Base-by-base conservation (phyloP, 1,140 invertebrate species). In the Tribolium castaneum region DNA sequence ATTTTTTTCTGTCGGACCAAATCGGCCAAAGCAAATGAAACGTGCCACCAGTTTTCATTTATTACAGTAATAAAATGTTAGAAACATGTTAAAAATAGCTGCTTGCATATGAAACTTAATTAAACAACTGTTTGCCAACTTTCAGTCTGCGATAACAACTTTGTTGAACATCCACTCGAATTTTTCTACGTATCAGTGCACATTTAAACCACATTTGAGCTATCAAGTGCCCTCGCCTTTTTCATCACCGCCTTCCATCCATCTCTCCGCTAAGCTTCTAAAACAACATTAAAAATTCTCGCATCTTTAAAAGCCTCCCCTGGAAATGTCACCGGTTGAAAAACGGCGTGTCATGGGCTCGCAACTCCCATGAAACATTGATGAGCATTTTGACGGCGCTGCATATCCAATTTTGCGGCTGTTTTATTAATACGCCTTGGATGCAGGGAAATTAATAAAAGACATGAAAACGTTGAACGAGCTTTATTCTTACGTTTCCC, bases 351-450 rank as follows among this genome's bases (percentile, higher is more conserved):
- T 66, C 30, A 66, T 13, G 59, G 10, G 59, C 12, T 66, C 35
- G 13, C 59, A 35, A 12, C 59, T 51, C 19, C 62, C 75, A 52
- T 77, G 75, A 66, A 77, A 77, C 25, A 56, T 77, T 71, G 62
- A 77, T 77, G 75, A 77, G 70, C 75, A 76, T 76, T 76, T 76
- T 76, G 35, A 25, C 39, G 39, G 70, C 75, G 6, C 9, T 14
- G 62, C 22, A 52, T 45, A 77, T 77, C 50, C 62, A 59, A 70
- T 56, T 77, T 54, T 71, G 70, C 49, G 62, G 49, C 54, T 77
- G 59, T 70, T 52, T 62, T 76, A 76, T 76, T 59, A 76, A 62
- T 19, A 19, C 16, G 1, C 1, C 16, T 25, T 22, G 59, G 45
- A 62, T 30, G 56, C 56, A 62, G 22, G 19, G 22, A 10, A 25